Conservation (phyloP, 2,113 vertebrate genomes). For the Crotophaga sulcirostris region DNA sequence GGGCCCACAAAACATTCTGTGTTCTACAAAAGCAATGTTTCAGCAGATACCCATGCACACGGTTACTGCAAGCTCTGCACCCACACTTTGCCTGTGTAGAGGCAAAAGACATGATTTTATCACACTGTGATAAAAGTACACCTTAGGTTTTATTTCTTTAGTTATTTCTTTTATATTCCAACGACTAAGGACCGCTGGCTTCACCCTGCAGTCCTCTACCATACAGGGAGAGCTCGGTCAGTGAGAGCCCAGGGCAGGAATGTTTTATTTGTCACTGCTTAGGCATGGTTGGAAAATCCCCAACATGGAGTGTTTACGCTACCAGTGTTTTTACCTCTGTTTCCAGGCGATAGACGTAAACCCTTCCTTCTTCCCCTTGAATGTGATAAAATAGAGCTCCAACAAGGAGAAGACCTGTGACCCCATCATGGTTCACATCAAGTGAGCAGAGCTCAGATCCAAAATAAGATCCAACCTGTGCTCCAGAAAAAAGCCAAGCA, state of each 20-base stretch:
- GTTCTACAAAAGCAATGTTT: not conserved
- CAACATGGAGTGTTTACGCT: constrained; percentile 46
- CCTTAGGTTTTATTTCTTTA: not conserved
- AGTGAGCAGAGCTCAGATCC: constrained; percentile 78
- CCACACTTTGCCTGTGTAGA: rapidly evolving
- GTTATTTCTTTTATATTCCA: not conserved
- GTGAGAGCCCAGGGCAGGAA: constrained; percentile 40
- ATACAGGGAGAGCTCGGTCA: constrained; percentile 50
- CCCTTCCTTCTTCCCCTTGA: constrained; percentile 77
- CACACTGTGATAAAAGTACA: not conserved
- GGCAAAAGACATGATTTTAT: not conserved
- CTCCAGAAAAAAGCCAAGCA: not conserved
- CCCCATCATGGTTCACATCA: constrained; percentile 65
- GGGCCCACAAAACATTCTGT: not conserved
- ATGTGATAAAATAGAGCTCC: constrained; percentile 76
- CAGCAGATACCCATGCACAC: not conserved
- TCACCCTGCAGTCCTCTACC: constrained; percentile 40
- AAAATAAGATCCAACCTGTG: constrained; percentile 83
- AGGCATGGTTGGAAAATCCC: constrained; percentile 60
- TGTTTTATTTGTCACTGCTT: constrained; percentile 52
- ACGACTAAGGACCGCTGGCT: not conserved
- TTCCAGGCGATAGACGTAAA: constrained; percentile 75
- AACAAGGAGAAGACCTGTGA: constrained; percentile 74
- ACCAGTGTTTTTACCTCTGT: constrained; percentile 68
- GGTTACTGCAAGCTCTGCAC: not conserved